Evolutionary conservation across 2,797 vertebrate genomes (phyloP), one percentile per base, ranked within the genome.

Genomic region (Tragelaphus oryx): DNA sequence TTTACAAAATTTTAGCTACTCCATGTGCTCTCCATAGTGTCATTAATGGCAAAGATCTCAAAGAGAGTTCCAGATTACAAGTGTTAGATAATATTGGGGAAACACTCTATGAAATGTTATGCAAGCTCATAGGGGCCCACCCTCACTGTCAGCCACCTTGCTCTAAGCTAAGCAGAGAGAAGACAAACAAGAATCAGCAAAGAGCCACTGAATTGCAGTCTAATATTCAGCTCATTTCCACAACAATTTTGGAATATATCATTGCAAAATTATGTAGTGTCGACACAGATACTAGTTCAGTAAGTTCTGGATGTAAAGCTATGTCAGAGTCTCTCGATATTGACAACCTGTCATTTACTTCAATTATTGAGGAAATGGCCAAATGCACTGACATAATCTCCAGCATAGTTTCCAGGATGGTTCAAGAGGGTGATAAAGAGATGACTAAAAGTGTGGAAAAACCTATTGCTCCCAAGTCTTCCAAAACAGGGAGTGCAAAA

Each of bases 21-120:
- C 96, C 97, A 8, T 97, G 96, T 78, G 9, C n/a, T 48, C 11
- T 89, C 22, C 97, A 98, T 22, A 97, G 96, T 65, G 13, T 65
- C 7, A 28, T 7, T 65, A 30, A 24, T 24, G 91, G 8, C 75
- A 95, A 92, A 28, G 78, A 85, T 16, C 2, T 37, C 33, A 91
- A 96, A 78, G 79, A 91, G 26, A 90, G 82, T 13, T 37, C 65
- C 33, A 96, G 87, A 17, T 30, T 96, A 44, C 71, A 92, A 52
- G 94, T 97, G 9, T 57, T 98, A 52, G 96, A 97, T 48, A 90
- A 52, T 33, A 97, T 97, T 89, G 97, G 94, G 17, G 94, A 97
- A 52, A 95, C 41, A 3, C 41, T 98, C 0, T 76, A 71, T 78
- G 97, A 98, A 94, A 95, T 98, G 96, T 78, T 97, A 57, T 26